Evolutionary conservation across 2,113 vertebrate genomes (phyloP).

Genomic region (Sus scrofa): DNA sequence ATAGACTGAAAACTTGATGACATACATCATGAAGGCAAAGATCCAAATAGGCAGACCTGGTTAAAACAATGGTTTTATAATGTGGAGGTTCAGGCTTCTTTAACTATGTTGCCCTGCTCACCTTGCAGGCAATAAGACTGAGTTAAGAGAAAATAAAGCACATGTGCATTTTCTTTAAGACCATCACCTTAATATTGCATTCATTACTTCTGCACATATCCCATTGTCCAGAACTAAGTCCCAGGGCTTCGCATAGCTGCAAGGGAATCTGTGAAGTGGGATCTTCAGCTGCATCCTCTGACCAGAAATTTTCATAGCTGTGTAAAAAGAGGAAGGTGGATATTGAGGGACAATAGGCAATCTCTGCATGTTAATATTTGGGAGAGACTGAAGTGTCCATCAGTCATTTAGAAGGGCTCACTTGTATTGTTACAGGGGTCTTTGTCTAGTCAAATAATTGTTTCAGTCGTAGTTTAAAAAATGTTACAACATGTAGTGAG

Average conservation of each 20-base stretch:
- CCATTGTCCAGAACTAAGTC: background rate
- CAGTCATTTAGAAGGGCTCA: background rate
- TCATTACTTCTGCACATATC: background rate
- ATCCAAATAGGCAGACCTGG: background rate
- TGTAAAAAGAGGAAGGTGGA: background rate
- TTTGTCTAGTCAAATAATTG: background rate
- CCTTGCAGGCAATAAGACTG: background rate
- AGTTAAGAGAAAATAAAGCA: background rate
- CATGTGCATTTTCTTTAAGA: background rate
- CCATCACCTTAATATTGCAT: background rate
- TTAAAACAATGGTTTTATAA: background rate
- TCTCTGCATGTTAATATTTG: background rate
- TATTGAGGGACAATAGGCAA: background rate
- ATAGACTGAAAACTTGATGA: conserved; percentile 15
- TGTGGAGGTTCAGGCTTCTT: background rate
- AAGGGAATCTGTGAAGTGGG: conserved; percentile 9
- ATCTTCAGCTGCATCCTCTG: background rate
- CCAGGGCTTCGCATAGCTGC: background rate
- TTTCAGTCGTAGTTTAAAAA: conserved; percentile 35
- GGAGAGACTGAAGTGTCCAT: background rate
- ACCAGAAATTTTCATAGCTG: background rate
- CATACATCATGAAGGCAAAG: background rate
- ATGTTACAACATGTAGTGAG: background rate
- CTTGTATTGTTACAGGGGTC: background rate
- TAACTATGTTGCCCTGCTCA: background rate